Evolutionary conservation across 2,113 vertebrate species (phyloP), one percentile per base, ranked within the genome.

Genomic region (Tichodroma muraria): DNA sequence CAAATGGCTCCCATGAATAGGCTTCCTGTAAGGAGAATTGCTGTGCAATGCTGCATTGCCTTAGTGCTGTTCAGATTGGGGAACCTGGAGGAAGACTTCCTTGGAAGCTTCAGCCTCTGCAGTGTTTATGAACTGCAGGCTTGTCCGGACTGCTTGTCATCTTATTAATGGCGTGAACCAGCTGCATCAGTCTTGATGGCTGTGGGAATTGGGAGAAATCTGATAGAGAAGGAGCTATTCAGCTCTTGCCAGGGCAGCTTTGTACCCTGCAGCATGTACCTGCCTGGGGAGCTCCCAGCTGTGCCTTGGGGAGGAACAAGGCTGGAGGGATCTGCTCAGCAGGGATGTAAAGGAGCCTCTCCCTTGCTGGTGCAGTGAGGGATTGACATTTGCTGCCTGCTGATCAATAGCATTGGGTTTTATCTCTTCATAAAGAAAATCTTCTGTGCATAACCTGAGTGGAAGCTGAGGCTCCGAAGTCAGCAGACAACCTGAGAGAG

Each of bases 91-190:
- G 79, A 90, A 86, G 40, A 30, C 40, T 95, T 94, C 59, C 45
- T 69, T 80, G 88, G 93, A 89, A 83, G 60, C 87, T 91, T 78
- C 56, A 78, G 40, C n/a, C 52, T 94, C 85, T 68, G 80, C 82
- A 75, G 72, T 35, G 72, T 78, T 75, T 53, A 20, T 68, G 64
- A 95, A 28, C 59, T 80, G 79, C 71, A 66, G 68, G 56, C 47
- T 85, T 78, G 31, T 78, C 71, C 47, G 31, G 88, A 8, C 40
- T 86, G 68, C 37, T 84, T 86, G 57, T 75, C 19, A 38, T 91
- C 64, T 80, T 91, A 63, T 33, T 88, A 83, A 78, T 88, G 88
- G 52, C 79, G 91, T 78, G 79, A 91, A 77, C 53, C 0, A 13
- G 19, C 87, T 65, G 50, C 56, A 56, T 82, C 47, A 6, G 60